Conservation (phyloP, 2,797 vertebrate genomes). For the Pyrocephalus nanus region DNA sequence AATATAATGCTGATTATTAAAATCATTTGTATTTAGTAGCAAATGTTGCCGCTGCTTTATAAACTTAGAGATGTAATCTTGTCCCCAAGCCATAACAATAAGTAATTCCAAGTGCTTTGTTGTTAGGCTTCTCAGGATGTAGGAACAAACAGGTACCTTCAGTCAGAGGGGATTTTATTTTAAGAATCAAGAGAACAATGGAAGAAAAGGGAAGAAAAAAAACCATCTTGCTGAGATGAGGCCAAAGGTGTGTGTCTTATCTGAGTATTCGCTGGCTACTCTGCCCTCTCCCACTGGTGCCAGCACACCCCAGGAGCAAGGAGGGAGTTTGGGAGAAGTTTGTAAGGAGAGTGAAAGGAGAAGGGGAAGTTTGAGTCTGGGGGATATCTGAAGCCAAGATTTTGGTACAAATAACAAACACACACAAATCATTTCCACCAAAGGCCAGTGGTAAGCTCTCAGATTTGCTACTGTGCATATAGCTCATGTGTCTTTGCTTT, state of each 20-base stretch:
- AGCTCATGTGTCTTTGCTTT: neutral
- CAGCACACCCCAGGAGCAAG: neutral
- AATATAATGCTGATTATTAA: constrained; percentile 67
- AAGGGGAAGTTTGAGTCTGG: neutral
- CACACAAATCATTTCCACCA: neutral
- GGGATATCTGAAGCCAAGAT: neutral
- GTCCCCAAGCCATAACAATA: constrained; percentile 46
- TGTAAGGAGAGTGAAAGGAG: neutral
- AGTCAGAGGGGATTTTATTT: constrained; percentile 15
- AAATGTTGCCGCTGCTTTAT: constrained; percentile 40
- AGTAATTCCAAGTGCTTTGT: constrained; percentile 44
- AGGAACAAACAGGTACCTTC: constrained; percentile 38
- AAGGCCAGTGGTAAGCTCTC: neutral
- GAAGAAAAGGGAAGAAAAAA: neutral
- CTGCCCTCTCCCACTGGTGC: neutral
- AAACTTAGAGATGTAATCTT: constrained; percentile 62
- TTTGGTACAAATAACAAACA: fast-evolving
- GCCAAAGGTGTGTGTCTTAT: neutral
- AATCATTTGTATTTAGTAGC: constrained; percentile 67
- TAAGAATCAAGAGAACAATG: neutral
- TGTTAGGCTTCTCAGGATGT: constrained; percentile 4
- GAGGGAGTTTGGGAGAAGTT: neutral
- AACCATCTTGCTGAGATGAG: neutral
- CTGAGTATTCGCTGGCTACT: neutral
- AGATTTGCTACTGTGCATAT: neutral